Conservation (phyloP, 2,888 invertebrate species). For the Thymelicus acteon region DNA sequence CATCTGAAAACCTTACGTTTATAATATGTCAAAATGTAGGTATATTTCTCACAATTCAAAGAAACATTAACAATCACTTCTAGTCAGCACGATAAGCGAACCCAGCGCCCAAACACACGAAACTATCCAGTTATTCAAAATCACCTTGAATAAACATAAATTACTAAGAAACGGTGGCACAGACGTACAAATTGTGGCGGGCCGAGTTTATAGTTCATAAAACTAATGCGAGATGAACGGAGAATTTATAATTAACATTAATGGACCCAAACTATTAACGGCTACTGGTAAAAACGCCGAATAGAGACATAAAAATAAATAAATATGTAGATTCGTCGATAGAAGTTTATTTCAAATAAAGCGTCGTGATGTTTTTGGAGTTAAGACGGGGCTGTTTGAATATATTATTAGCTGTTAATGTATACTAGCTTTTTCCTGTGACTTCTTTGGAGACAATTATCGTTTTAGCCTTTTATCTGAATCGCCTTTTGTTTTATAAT, state of each 20-base stretch:
- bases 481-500: too few relatives aligned
- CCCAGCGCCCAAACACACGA: conserved; percentile 39
- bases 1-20: too few relatives aligned
- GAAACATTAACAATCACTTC: conserved; percentile 16
- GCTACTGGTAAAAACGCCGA: conserved; percentile 80
- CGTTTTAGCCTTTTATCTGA: too few relatives aligned
- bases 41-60: conserved; percentile 3
- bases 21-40: background rate
- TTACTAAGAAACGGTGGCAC: conserved; percentile 54
- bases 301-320: conserved; percentile 84
- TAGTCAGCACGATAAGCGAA: conserved; percentile 28
- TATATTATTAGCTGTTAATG: background rate
- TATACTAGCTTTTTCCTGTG: background rate
- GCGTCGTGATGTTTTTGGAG: conserved; percentile 58
- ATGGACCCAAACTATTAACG: conserved; percentile 80
- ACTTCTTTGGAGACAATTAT: too few relatives aligned
- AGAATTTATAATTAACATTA: conserved; percentile 82
- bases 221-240: conserved; percentile 77
- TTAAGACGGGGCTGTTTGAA: conserved; percentile 58
- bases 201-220: conserved; percentile 74
- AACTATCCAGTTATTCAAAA: conserved; percentile 44
- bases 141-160: conserved; percentile 62
- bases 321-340: conserved; percentile 78
- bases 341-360: conserved; percentile 73
- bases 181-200: conserved; percentile 78